Conservation (phyloP, 2,888 invertebrate species). For the Stratiomys singularior region DNA sequence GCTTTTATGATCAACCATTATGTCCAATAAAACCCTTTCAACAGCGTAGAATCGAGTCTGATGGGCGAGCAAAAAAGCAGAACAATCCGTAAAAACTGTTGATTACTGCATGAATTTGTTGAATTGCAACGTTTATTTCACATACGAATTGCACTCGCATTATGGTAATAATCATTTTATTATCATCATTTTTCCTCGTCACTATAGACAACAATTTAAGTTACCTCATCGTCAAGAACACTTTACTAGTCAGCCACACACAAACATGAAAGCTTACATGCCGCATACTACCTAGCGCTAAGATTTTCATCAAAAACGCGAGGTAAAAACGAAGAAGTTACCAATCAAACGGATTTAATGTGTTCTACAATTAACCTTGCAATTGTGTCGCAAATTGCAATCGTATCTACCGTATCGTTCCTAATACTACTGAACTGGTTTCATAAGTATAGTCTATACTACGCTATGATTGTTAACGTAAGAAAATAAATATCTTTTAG, state of each 20-base stretch:
- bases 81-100: not conserved
- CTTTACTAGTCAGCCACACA: not conserved
- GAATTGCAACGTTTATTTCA: slow-evolving; percentile 19
- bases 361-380: slow-evolving; percentile 44
- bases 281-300: too few relatives aligned
- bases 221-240: slow-evolving; percentile 8
- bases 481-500: not conserved
- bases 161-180: slow-evolving; percentile 37
- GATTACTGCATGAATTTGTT: slow-evolving; percentile 37
- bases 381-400: slow-evolving; percentile 42
- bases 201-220: not conserved
- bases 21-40: not conserved
- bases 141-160: slow-evolving; percentile 27
- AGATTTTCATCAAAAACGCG: not conserved
- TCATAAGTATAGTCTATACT: not conserved
- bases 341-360: slow-evolving; percentile 42
- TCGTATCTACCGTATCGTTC: not conserved
- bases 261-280: not conserved
- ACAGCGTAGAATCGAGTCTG: not conserved
- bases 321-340: slow-evolving; percentile 25
- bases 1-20: not conserved
- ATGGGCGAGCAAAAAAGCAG: not conserved
- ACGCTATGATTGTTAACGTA: slow-evolving; percentile 8
- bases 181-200: slow-evolving; percentile 40
- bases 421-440: slow-evolving; percentile 36